Evolutionary conservation across 1,140 invertebrate genomes (phyloP).

Genomic region (Tyrophagus putrescentiae): DNA sequence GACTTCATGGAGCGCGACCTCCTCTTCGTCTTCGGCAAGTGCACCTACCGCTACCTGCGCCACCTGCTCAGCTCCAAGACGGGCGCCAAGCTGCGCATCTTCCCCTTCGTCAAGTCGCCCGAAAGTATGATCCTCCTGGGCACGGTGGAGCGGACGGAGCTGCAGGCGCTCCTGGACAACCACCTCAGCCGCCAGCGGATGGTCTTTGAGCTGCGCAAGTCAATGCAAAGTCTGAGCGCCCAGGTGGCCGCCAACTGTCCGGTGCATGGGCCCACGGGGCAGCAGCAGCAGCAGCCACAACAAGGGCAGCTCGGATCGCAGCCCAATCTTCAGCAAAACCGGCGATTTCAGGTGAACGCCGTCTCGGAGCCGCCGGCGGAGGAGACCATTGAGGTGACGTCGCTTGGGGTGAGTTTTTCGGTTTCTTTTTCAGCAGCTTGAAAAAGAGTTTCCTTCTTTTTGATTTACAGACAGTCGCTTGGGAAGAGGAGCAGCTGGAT

Average conservation of each 20-base stretch:
- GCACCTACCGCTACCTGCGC: conserved; percentile 66
- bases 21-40: conserved; percentile 58
- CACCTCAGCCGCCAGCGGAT: conserved; percentile 55
- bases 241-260: conserved; percentile 14
- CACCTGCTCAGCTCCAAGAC: conserved; percentile 57
- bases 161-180: conserved; percentile 61
- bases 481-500: conserved; percentile 73
- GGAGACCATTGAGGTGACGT: conserved; percentile 5
- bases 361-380: conserved; percentile 13
- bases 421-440: background rate
- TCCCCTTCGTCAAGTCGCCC: conserved; percentile 76
- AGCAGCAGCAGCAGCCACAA: no score
- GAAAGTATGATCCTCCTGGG: conserved; percentile 85
- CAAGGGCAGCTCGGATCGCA: no score
- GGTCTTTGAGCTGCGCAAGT: conserved; percentile 1
- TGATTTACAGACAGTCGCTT: conserved; percentile 47
- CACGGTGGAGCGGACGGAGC: conserved; percentile 72
- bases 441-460: background rate
- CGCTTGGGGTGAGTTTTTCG: conserved; percentile 11
- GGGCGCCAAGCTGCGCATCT: conserved; percentile 52
- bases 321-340: no score
- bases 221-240: background rate
- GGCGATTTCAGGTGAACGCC: conserved; percentile 5
- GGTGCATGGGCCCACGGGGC: conserved; percentile 6
- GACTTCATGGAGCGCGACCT: conserved; percentile 88